Evolutionary conservation across 2,888 invertebrate genomes (phyloP).

Genomic region (Schizotus pectinicornis): DNA sequence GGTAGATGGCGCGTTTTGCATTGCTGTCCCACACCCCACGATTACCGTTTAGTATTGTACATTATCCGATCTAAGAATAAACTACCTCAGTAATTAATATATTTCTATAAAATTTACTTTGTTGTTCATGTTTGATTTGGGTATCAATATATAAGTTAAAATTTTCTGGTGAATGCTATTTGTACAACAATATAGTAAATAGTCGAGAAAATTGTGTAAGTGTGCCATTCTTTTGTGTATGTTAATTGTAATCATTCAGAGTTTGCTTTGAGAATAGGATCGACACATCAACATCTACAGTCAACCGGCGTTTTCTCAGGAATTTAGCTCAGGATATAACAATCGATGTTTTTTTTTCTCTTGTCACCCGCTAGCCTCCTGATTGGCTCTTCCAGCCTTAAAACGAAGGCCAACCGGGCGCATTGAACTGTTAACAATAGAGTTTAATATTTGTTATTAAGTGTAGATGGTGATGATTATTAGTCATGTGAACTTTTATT

Average conservation of each 20-base stretch:
- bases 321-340: slow-evolving; percentile 56
- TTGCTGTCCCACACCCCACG: slow-evolving; percentile 15
- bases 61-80: slow-evolving; percentile 59
- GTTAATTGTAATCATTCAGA: slow-evolving; percentile 41
- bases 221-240: slow-evolving; percentile 58
- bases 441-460: slow-evolving; percentile 39
- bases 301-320: slow-evolving; percentile 52
- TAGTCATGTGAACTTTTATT: slow-evolving; percentile 32
- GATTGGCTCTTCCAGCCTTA: too few relatives aligned
- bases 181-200: slow-evolving; percentile 49
- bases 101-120: slow-evolving; percentile 57
- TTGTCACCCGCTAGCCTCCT: too few relatives aligned
- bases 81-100: slow-evolving; percentile 62
- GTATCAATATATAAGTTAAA: slow-evolving; percentile 50
- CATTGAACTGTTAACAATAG: slow-evolving; percentile 25
- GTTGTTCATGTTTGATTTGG: slow-evolving; percentile 57
- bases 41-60: slow-evolving; percentile 43
- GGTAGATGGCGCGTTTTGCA: slow-evolving; percentile 12
- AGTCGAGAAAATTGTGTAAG: slow-evolving; percentile 52
- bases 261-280: slow-evolving; percentile 16
- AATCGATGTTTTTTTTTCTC: slow-evolving; percentile 18
- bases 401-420: slow-evolving; percentile 1
- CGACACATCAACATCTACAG: slow-evolving; percentile 45
- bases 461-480: slow-evolving; percentile 43
- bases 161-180: slow-evolving; percentile 59